Conservation (phyloP, 2,888 invertebrate genomes). For the Platycheirus albimanus region DNA sequence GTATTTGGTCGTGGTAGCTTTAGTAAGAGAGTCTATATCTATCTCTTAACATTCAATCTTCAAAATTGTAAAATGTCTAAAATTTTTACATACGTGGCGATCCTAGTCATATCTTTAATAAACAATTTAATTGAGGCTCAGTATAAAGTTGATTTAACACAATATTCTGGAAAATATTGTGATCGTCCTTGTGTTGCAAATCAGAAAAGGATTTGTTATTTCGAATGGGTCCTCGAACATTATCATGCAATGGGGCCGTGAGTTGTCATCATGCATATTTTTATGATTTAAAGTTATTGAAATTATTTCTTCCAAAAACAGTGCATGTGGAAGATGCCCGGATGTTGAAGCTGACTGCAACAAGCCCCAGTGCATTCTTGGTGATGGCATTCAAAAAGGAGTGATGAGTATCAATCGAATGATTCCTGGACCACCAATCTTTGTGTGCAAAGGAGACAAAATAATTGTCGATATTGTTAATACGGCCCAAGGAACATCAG, state of each 20-base stretch:
- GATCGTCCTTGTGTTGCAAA: conserved; percentile 75
- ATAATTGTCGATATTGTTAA: conserved; percentile 91
- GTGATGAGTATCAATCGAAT: conserved; percentile 83
- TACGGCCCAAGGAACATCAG: conserved; percentile 88
- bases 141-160: not conserved
- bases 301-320: conserved; percentile 66
- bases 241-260: conserved; percentile 82
- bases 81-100: too few relatives aligned
- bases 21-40: too few relatives aligned
- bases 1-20: too few relatives aligned
- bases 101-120: not conserved
- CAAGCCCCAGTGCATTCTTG: conserved; percentile 83
- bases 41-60: not conserved
- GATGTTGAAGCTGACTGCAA: conserved; percentile 80
- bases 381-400: conserved; percentile 83
- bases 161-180: conserved; percentile 58
- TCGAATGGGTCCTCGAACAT: conserved; percentile 82
- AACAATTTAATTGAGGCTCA: not conserved
- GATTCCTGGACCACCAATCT: conserved; percentile 83
- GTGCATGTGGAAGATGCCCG: conserved; percentile 83
- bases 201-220: conserved; percentile 80
- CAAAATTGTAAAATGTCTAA: not conserved
- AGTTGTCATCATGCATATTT: conserved; percentile 70
- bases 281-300: not conserved
- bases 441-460: conserved; percentile 91